A percentile compares a stretch with the other conserved stretches of the same genome.
These are phyloP conservation scores for Parthenolecanium corni DNA, from an alignment of 2,888 invertebrate species.

Conservation along the genomic window DNA sequence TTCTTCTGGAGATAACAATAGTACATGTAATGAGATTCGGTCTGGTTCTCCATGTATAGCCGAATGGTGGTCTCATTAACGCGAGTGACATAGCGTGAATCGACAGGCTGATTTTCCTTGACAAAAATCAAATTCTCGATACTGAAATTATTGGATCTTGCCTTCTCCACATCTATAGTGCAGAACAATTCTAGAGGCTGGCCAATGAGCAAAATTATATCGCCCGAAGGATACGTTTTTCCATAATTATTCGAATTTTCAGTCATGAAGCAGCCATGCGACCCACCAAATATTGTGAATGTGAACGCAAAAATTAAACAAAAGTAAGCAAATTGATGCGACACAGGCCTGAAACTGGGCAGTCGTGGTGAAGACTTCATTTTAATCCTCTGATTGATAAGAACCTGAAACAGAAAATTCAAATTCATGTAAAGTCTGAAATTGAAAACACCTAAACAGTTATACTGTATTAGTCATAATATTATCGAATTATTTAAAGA, in stretches of 20 bases:
- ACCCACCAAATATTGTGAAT: no score
- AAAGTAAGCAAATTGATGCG: no score
- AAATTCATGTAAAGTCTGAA: no score
- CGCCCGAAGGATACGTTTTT: slow-evolving; percentile 45
- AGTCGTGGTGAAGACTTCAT: no score
- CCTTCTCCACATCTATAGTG: slow-evolving; percentile 41
- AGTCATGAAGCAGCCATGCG: no score
- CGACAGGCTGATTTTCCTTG: slow-evolving; percentile 39
- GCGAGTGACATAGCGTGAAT: slow-evolving; percentile 42
- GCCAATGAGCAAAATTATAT: slow-evolving; percentile 48
- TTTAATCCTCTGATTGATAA: no score
- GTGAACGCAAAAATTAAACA: no score
- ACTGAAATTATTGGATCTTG: slow-evolving; percentile 42
- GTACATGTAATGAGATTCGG: slow-evolving; percentile 45
- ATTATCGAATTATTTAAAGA: no score
- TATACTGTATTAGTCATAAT: no score
- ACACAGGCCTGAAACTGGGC: no score
- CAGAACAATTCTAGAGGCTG: slow-evolving; percentile 53
- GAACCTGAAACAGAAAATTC: no score
- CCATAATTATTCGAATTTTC: neutral
- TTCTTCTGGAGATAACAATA: slow-evolving; percentile 43
- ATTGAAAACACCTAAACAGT: no score
- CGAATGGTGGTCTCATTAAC: slow-evolving; percentile 53
- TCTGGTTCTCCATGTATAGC: slow-evolving; percentile 46
- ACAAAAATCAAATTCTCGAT: slow-evolving; percentile 43